Percentiles rank a stretch among this genome's conserved stretches.
These are phyloP conservation scores for Onychomys arenicola DNA, from an alignment of 2,797 vertebrate species.

Conservation along the genomic window DNA sequence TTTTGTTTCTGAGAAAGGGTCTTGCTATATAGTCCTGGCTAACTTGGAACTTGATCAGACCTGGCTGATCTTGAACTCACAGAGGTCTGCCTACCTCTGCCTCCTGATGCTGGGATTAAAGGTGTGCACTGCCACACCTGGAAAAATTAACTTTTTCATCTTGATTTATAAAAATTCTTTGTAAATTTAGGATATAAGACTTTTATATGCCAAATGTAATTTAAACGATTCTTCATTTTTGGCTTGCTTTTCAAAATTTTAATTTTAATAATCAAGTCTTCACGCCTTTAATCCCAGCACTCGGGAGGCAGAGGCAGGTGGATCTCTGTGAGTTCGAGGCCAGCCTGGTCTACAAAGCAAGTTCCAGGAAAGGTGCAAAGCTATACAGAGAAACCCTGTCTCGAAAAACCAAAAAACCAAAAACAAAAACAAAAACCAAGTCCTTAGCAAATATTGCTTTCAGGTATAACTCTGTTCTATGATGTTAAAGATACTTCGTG, in stretches of 20 bases:
- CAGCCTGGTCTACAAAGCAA: no score
- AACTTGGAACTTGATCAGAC: background rate
- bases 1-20: background rate
- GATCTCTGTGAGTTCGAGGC: no score
- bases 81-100: background rate
- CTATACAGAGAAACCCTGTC: no score
- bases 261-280: conserved; percentile 16
- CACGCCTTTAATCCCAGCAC: no score
- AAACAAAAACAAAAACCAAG: no score
- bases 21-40: background rate
- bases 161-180: background rate
- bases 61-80: background rate
- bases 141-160: background rate
- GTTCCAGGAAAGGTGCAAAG: no score
- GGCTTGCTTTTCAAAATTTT: background rate
- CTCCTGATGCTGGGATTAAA: background rate
- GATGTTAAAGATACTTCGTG: background rate
- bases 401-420: no score
- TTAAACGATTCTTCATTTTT: background rate
- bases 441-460: background rate
- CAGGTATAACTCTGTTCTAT: background rate
- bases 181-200: background rate
- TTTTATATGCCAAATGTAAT: background rate
- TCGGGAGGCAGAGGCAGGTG: no score
- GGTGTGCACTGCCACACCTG: background rate